Evolutionary conservation across 2,888 invertebrate species (phyloP), one percentile per base, ranked within the genome.

Genomic region (Phaedon cochleariae): DNA sequence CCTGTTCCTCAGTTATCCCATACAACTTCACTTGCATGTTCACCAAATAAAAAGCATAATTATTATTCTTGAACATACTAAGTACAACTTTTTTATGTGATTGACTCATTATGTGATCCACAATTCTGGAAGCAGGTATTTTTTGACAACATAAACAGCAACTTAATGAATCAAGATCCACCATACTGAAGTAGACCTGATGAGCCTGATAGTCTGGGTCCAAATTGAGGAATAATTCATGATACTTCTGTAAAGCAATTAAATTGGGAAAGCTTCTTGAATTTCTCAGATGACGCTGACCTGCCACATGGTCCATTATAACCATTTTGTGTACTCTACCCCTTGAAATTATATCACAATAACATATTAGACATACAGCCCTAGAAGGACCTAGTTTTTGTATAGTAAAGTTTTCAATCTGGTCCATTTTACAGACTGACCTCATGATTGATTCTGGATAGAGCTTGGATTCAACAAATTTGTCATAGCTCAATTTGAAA

Each of bases 121-220:
- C 37, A 0, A 76, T 41, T 26, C 65, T 54, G 17, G 57, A 46
- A 46, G 41, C 12, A 41, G n/a, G n/a, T 64, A 59, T 10, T 62
- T 46, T 0, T 74, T 59, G 46, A 31, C 45, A 5, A 62, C 79
- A 79, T 22, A 78, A 53, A 49, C 64, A 54, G 67, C 77, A 79
- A 58, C 51, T 71, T 3, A 70, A 26, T 21, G 17, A 48, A 17
- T 41, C 22, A 18, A 45, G 48, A 12, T 58, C 22, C 17, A 70
- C 64, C 12, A 77, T 76, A 17, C 65, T 57, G 62, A 80, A 79
- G 69, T 76, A 76, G 10, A 77, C 71, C 71, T 80, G 80, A 64
- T 80, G 80, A 5, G 77, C 74, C 61, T 81, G 81, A 65, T 73
- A 73, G 4, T 41, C 21, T 0, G 61, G 37, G 17, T 80, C 80